Evolutionary conservation across 2,888 invertebrate species (phyloP).

Genomic region (Crioceris asparagi): DNA sequence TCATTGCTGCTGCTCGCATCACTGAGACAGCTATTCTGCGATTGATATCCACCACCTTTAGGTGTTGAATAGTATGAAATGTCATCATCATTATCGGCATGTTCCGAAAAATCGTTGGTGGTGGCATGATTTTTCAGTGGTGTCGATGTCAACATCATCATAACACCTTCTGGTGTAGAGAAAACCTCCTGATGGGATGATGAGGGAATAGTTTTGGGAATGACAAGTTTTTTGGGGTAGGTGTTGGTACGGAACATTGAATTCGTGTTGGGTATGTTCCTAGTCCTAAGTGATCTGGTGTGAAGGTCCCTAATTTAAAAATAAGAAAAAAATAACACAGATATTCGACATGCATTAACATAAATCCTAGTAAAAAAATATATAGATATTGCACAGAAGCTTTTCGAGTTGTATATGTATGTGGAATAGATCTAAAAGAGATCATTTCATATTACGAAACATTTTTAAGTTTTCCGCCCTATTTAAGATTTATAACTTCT

Average conservation of each 20-base stretch:
- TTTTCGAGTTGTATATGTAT: too few species aligned
- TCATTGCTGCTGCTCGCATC: constrained; percentile 28
- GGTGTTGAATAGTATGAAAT: constrained; percentile 23
- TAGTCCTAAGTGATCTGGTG: constrained; percentile 46
- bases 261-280: constrained; percentile 17
- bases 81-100: constrained; percentile 5
- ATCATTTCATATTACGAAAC: too few species aligned
- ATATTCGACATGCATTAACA: too few species aligned
- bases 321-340: too few species aligned
- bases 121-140: constrained; percentile 13
- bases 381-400: too few species aligned
- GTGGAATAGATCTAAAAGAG: too few species aligned
- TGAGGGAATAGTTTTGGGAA: constrained; percentile 26
- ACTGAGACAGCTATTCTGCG: constrained; percentile 27
- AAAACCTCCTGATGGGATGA: constrained; percentile 17
- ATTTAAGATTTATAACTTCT: too few species aligned
- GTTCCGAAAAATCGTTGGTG: too few species aligned
- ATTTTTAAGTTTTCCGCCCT: too few species aligned
- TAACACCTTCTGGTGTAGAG: constrained; percentile 17
- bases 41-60: constrained; percentile 16
- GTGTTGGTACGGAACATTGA: constrained; percentile 25
- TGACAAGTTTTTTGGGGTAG: constrained; percentile 28
- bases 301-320: constrained; percentile 48
- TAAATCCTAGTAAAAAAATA: too few species aligned
- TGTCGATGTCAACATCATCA: constrained; percentile 11